These are phyloP conservation scores for Microvelia longipes DNA, from an alignment of 1,140 invertebrate species.

Conservation along the genomic window DNA sequence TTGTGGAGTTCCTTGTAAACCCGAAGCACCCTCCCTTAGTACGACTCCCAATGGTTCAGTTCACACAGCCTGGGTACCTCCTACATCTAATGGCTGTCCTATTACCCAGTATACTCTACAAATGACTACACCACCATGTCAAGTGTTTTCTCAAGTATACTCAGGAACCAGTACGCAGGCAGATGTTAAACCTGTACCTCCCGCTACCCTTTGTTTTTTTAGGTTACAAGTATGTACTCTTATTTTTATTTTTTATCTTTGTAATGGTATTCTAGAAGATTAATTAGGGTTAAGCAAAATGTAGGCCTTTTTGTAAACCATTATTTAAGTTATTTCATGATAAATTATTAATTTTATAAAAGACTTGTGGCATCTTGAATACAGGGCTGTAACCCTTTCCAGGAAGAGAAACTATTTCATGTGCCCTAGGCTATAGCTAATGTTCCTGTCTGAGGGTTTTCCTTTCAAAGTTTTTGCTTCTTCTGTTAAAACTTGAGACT, in stretches of 20 bases:
- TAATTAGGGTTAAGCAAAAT: no score
- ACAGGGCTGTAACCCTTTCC: no score
- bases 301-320: no score
- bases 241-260: slow-evolving; percentile 5
- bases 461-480: no score
- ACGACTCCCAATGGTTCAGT: slow-evolving; percentile 40
- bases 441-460: no score
- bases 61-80: slow-evolving; percentile 55
- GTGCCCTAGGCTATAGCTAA: no score
- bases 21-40: slow-evolving; percentile 32
- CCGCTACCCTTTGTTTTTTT: slow-evolving; percentile 64
- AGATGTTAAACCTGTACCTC: slow-evolving; percentile 53
- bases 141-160: slow-evolving; percentile 37
- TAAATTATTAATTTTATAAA: no score
- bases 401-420: no score
- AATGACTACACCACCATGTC: slow-evolving; percentile 35
- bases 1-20: slow-evolving; percentile 61
- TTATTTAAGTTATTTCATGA: no score
- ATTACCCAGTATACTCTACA: slow-evolving; percentile 64
- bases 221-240: slow-evolving; percentile 40
- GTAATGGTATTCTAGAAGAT: neutral
- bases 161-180: slow-evolving; percentile 36
- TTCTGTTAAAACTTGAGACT: no score
- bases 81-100: slow-evolving; percentile 57
- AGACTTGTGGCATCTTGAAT: no score